These are phyloP conservation scores for Drosophila pseudotalamancana DNA, from an alignment of 2,888 invertebrate genomes.

Conservation along the genomic window DNA sequence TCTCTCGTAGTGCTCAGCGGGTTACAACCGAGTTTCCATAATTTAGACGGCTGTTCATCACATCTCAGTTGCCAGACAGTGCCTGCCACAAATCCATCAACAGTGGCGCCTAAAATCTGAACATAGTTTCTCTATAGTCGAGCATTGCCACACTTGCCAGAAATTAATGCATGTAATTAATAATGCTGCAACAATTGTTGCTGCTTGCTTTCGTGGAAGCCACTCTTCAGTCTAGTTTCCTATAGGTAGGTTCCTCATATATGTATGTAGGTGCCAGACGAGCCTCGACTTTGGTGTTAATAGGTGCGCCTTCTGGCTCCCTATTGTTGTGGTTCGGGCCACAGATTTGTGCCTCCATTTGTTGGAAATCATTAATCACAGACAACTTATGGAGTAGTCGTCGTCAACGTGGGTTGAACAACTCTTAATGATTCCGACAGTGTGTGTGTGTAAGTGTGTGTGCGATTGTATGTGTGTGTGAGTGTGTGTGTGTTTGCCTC, in stretches of 20 bases:
- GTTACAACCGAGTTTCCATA: slow-evolving; percentile 80
- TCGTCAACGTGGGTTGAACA: slow-evolving; percentile 52
- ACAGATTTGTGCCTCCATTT: slow-evolving; percentile 65
- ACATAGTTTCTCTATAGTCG: background rate
- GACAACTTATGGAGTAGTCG: slow-evolving; percentile 58
- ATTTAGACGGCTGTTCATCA: slow-evolving; percentile 78
- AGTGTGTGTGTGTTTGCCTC: slow-evolving; percentile 1
- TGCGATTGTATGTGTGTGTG: background rate
- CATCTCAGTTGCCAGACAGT: slow-evolving; percentile 15
- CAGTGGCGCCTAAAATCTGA: slow-evolving; percentile 78
- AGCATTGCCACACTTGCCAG: slow-evolving; percentile 74
- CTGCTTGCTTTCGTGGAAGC: slow-evolving; percentile 57
- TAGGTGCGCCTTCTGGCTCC: slow-evolving; percentile 67
- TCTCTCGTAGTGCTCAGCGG: slow-evolving; percentile 69
- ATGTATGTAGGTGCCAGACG: slow-evolving; percentile 52
- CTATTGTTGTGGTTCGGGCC: slow-evolving; percentile 70
- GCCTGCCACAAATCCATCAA: slow-evolving; percentile 76
- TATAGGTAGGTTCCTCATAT: background rate
- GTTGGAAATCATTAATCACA: slow-evolving; percentile 69
- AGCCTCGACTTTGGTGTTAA: slow-evolving; percentile 69
- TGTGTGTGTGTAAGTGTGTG: background rate
- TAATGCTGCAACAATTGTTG: slow-evolving; percentile 61
- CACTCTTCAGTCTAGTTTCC: slow-evolving; percentile 18
- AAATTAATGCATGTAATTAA: slow-evolving; percentile 80
- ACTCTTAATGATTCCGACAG: slow-evolving; percentile 51